Base-by-base conservation (phyloP, 2,113 vertebrate species). In the Cinclus mexicanus region DNA sequence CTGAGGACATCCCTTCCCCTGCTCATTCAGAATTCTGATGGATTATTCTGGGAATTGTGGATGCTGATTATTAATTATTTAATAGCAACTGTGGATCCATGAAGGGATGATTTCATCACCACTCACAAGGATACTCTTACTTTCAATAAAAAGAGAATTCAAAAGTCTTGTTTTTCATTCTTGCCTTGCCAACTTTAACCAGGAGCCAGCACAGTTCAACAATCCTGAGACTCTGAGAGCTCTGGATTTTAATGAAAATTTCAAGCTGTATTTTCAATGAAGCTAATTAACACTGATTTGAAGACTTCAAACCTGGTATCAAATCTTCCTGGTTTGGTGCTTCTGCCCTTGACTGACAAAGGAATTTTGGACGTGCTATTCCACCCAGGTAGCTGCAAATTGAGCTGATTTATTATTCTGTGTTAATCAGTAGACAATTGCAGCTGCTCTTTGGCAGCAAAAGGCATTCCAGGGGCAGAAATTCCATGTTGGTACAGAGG, bases 381-480 rank as follows among this genome's bases (percentile, higher is more conserved):
- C 49, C 50, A 33, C n/a, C 28, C 60, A 1, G 24, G 28, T n/a
- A 33, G 23, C 56, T 74, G 28, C 50, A 90, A 69, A 26, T 22
- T 16, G 47, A 59, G 28, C 12, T 2, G 2, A 22, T 57, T n/a
- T 24, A 8, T 41, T 79, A 22, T 25, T 42, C 61, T 0, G 0
- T 17, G 33, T 76, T 82, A 69, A 83, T 71, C 26, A 87, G 28
- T 10, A 59, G 56, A 10, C 44, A 47, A 72, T 28, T 68, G 10
- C 1, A 1, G 17, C 42, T 9, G 33, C 9, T 71, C 13, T 53
- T 59, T 23, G 44, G 33, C 63, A 77, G 33, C 35, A 47, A 25
- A 60, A 49, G 22, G 9, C 17, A 22, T 35, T 57, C 21, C 24
- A 8, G 17, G 10, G 49, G 12, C 23, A 65, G 26, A 49, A 88